These are phyloP conservation scores for Lithophane ornitopus DNA, from an alignment of 2,888 invertebrate genomes.

Conservation along the genomic window DNA sequence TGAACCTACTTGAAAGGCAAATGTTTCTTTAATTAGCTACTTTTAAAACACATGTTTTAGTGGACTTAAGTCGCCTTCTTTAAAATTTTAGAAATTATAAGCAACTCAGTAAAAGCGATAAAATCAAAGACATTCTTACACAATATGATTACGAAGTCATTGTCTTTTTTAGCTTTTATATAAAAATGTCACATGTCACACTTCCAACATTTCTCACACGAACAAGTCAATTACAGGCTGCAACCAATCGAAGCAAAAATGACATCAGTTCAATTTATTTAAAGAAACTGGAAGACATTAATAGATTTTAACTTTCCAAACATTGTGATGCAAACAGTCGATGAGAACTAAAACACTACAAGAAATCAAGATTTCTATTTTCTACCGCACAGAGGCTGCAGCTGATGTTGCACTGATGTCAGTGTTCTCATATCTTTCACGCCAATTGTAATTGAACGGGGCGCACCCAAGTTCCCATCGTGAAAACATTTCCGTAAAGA, in stretches of 20 bases:
- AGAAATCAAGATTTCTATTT: slow-evolving; percentile 62
- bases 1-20: slow-evolving; percentile 1
- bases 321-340: slow-evolving; percentile 56
- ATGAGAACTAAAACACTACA: slow-evolving; percentile 59
- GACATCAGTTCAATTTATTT: slow-evolving; percentile 29
- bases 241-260: slow-evolving; percentile 33
- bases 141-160: neutral
- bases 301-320: slow-evolving; percentile 57
- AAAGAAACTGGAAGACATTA: slow-evolving; percentile 43
- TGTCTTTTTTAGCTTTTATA: neutral
- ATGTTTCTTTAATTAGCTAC: neutral
- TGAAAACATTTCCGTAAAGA: slow-evolving; percentile 17
- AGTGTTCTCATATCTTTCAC: slow-evolving; percentile 42
- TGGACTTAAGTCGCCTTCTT: neutral
- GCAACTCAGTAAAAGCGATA: neutral
- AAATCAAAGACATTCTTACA: neutral
- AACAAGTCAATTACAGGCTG: slow-evolving; percentile 34
- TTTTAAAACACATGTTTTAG: neutral
- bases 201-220: slow-evolving; percentile 8
- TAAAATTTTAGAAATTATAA: neutral
- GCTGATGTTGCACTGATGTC: slow-evolving; percentile 36
- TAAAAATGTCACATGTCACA: slow-evolving; percentile 11
- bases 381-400: slow-evolving; percentile 31
- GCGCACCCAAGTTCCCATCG: slow-evolving; percentile 2
- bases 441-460: slow-evolving; percentile 25